phyloP scores from a whole-genome alignment of 1,140 invertebrate species.

The Drosophila asahinai region DNA sequence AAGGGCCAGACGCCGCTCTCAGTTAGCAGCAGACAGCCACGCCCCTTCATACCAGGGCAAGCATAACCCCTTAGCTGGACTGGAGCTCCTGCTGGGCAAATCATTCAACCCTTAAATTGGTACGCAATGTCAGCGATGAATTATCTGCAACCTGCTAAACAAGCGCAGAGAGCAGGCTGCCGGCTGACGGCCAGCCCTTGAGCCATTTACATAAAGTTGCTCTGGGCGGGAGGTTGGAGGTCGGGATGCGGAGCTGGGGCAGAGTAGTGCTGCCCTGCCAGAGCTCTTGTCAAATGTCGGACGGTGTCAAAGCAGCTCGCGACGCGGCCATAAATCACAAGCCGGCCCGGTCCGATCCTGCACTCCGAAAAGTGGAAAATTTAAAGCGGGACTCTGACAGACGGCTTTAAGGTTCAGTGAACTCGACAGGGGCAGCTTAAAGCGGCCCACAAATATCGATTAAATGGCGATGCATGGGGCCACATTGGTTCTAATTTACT shows the following conservation, averaged over 20 bases:
- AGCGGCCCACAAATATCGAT: constrained; percentile 27
- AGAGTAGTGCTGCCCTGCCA: constrained; percentile 34
- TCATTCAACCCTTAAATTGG: constrained; percentile 84
- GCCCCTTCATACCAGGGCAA: constrained; percentile 7
- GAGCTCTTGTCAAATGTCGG: constrained; percentile 81
- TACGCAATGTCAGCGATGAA: constrained; percentile 84
- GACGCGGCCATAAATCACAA: constrained; percentile 77
- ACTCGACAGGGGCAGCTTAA: constrained; percentile 29
- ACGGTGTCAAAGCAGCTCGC: constrained; percentile 77
- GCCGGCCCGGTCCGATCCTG: constrained; percentile 29
- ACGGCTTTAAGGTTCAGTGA: constrained; percentile 64
- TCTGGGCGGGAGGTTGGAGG: constrained; percentile 5
- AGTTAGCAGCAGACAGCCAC: constrained; percentile 53
- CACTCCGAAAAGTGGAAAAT: constrained; percentile 26
- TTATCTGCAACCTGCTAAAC: constrained; percentile 83
- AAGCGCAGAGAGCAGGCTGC: constrained; percentile 49
- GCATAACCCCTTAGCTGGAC: constrained; percentile 15
- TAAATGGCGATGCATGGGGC: constrained; percentile 6
- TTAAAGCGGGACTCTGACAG: constrained; percentile 4
- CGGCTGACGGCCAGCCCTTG: constrained; percentile 53
- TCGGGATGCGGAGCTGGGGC: background rate
- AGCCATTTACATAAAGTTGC: constrained; percentile 70
- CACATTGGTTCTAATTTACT: constrained; percentile 45
- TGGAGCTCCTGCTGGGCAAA: constrained; percentile 53
- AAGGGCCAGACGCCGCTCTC: constrained; percentile 68